Conservation (phyloP, 2,113 vertebrate species). For the Dasyprocta punctata region DNA sequence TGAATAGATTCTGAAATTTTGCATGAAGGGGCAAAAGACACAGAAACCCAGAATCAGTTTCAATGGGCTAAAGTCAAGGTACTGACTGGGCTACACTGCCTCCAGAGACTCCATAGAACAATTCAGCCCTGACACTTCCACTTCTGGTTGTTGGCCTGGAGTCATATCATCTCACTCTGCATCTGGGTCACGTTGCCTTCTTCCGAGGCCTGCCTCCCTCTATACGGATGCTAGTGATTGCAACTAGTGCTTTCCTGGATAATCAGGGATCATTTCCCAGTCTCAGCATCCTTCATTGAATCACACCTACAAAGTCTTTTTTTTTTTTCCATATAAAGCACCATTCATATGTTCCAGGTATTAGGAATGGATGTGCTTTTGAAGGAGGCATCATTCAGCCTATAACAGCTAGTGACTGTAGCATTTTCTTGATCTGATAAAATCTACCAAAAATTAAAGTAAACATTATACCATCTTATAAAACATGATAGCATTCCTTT, state of each 20-base stretch:
- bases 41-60: not conserved
- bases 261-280: not conserved
- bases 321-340: not conserved
- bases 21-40: not conserved
- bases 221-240: not conserved
- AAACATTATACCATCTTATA: not conserved
- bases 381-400: not conserved
- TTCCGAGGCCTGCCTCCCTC: not conserved
- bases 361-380: not conserved
- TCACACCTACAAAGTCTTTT: not conserved
- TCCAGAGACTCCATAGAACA: not conserved
- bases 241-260: not conserved
- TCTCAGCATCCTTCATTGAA: not conserved
- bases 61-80: not conserved
- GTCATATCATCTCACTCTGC: not conserved
- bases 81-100: not conserved
- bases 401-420: not conserved
- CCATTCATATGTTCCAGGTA: not conserved
- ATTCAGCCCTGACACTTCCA: not conserved
- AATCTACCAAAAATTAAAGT: not conserved
- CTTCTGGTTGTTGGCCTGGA: not conserved
- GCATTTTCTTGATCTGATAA: constrained; percentile 17
- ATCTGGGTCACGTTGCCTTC: not conserved
- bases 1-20: not conserved
- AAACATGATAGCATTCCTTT: not conserved